Evolutionary conservation across 2,113 vertebrate genomes (phyloP).

Genomic region (Scophthalmus maximus): DNA sequence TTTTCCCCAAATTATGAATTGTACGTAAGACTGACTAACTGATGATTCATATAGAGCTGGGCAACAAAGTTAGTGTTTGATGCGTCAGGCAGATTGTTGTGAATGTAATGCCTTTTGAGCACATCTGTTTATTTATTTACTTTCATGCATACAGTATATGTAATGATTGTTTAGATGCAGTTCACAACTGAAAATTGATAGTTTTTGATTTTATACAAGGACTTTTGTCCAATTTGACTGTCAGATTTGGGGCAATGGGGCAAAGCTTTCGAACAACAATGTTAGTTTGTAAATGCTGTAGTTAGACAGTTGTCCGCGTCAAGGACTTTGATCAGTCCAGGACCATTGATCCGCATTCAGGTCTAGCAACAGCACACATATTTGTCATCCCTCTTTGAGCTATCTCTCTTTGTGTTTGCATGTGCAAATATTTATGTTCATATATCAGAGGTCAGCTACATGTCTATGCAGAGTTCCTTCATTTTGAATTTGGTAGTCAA

Average conservation of each 20-base stretch:
- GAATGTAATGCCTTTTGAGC: neutral
- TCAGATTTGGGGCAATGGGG: neutral
- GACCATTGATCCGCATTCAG: neutral
- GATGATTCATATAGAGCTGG: neutral
- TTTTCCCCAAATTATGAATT: neutral
- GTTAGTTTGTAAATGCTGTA: neutral
- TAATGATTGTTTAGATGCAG: too few species aligned
- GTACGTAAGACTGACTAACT: neutral
- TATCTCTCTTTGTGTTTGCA: neutral
- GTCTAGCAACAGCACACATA: neutral
- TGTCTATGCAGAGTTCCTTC: neutral
- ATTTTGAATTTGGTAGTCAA: neutral
- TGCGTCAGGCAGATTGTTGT: too few species aligned
- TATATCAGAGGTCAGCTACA: constrained; percentile 4
- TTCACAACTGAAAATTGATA: neutral
- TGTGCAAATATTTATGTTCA: constrained; percentile 6
- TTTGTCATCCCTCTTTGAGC: neutral
- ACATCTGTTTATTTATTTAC: too few species aligned
- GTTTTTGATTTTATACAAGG: neutral
- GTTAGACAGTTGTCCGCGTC: neutral
- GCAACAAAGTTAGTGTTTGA: neutral
- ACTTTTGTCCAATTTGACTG: neutral
- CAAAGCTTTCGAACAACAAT: too few species aligned
- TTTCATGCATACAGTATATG: too few species aligned
- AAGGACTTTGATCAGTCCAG: constrained; percentile 15